Base-by-base conservation (phyloP, 30 jellyfish, hydroid and myxozoan species). In the Aurelia coerulea region DNA sequence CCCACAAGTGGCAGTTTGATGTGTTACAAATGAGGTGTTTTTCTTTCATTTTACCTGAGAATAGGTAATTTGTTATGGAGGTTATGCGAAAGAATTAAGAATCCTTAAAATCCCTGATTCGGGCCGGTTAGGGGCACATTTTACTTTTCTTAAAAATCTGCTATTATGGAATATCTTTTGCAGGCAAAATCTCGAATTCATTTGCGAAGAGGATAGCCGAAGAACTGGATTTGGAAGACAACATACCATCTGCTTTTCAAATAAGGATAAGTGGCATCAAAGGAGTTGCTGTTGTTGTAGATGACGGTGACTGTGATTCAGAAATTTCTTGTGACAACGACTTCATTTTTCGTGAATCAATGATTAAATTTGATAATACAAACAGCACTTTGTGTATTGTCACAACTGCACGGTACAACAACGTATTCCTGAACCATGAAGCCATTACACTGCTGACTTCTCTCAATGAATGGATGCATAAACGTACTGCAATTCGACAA, bases 371-470 rank as follows among this genome's bases (percentile, higher is more conserved):
- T 70, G 84, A 72, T 50, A 76, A 74, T 49, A 56, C 39, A 1
- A 85, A 91, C 60, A 50, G 33, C 1, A 58, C 13, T 53, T 80
- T 91, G 17, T 85, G 96, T 69, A 81, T 91, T 13, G 92, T 73
- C 35, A 74, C 83, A 17, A 18, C 49, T 10, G 78, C 96, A n/a
- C 63, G 63, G 51, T 66, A 53, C 23, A 51, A 68, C 83, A 69
- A 72, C 11, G 64, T 91, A 62, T 70, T 39, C 32, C 87, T 91
- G 71, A 91, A 91, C 73, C 79, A 93, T 32, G 98, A 91, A 65
- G 93, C 86, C 31, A 91, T 91, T 80, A 91, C 98, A 14, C 82
- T 91, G 17, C 83, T 91, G 1, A 74, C 91, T 2, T 73, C 95
- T 17, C 80, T 90, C 42, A 58, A 83, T 63, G 78, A 11, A 16